phyloP scores from a whole-genome alignment of 2,888 invertebrate genomes.

The Cerceris rybyensis region DNA sequence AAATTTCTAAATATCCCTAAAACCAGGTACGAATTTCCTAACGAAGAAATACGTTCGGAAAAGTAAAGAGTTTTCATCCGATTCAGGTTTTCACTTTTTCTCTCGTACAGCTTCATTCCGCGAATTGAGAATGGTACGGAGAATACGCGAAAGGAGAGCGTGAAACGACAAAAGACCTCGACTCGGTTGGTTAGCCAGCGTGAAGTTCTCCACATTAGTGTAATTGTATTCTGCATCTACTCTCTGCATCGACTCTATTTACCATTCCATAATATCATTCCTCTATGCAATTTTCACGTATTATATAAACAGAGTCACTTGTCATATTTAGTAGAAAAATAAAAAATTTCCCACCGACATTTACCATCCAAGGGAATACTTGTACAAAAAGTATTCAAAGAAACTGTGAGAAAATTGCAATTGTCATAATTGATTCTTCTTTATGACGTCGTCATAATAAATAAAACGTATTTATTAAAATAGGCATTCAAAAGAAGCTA shows the following conservation, averaged over 20 bases:
- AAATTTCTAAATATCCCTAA: too few species aligned
- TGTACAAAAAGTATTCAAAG: too few species aligned
- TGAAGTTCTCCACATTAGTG: conserved; percentile 64
- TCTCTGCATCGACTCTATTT: conserved; percentile 21
- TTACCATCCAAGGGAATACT: too few species aligned
- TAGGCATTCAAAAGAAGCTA: too few species aligned
- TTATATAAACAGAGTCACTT: too few species aligned
- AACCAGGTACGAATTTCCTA: too few species aligned
- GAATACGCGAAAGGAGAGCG: conserved; percentile 61
- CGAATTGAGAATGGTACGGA: conserved; percentile 36
- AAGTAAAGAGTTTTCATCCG: background rate
- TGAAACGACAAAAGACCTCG: conserved; percentile 75
- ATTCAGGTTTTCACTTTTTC: conserved; percentile 31
- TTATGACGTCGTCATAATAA: too few species aligned
- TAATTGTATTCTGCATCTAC: conserved; percentile 27
- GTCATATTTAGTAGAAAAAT: too few species aligned
- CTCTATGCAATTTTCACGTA: conserved; percentile 14
- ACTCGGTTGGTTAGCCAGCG: conserved; percentile 78
- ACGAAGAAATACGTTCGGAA: background rate
- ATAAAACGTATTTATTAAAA: too few species aligned
- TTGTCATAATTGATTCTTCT: too few species aligned
- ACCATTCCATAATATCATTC: conserved; percentile 29
- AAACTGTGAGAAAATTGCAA: too few species aligned
- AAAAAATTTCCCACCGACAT: too few species aligned
- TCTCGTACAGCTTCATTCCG: conserved; percentile 29